Evolutionary conservation across 1,140 invertebrate species (phyloP).

Genomic region (Zophobas morio): DNA sequence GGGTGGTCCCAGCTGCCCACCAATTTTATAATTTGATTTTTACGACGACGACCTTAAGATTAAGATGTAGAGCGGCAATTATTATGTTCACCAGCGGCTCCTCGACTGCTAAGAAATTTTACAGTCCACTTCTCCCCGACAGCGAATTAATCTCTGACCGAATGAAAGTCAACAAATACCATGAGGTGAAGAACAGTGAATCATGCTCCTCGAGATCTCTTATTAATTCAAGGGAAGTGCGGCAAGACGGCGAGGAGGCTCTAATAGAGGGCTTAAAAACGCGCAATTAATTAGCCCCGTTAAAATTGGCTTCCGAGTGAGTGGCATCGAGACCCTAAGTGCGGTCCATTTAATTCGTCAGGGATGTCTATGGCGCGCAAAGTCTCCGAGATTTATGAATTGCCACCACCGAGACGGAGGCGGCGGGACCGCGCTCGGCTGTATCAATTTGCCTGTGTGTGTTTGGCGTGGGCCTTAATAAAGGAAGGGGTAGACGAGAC

Average conservation of each 20-base stretch:
- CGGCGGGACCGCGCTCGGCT: constrained; percentile 16
- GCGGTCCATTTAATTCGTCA: constrained; percentile 50
- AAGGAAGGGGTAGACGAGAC: constrained; percentile 43
- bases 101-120: background rate
- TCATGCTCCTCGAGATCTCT: constrained; percentile 16
- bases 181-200: constrained; percentile 10
- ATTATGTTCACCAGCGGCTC: too few relatives aligned
- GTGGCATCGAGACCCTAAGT: constrained; percentile 35
- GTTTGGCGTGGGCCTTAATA: constrained; percentile 42
- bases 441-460: constrained; percentile 47
- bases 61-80: too few relatives aligned
- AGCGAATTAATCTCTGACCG: constrained; percentile 24
- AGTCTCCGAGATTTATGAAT: constrained; percentile 49
- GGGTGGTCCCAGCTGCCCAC: too few relatives aligned
- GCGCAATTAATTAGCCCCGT: constrained; percentile 47
- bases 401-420: constrained; percentile 13
- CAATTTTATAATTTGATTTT: too few relatives aligned
- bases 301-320: constrained; percentile 48
- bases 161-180: constrained; percentile 4
- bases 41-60: too few relatives aligned
- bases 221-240: constrained; percentile 29
- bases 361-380: constrained; percentile 46
- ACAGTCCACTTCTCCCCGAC: constrained; percentile 36
- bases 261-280: constrained; percentile 47
- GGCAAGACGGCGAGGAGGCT: constrained; percentile 10